Conservation (phyloP, 2,113 vertebrate species). For the Phaethon lepturus region DNA sequence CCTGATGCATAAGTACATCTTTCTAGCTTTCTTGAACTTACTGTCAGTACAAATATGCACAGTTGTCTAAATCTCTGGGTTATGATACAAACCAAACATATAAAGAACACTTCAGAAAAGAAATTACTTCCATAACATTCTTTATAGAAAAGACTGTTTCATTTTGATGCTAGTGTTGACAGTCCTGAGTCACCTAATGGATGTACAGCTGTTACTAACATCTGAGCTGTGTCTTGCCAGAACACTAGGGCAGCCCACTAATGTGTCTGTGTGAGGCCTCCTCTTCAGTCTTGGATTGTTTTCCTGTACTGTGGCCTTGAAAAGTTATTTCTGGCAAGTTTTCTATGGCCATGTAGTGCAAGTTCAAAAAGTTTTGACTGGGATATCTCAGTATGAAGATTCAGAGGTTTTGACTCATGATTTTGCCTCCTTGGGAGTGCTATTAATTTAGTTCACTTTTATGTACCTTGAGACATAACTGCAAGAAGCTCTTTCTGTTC, state of each 20-base stretch:
- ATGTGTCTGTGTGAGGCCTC: neutral
- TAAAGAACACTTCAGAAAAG: neutral
- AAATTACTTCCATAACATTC: neutral
- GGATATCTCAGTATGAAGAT: neutral
- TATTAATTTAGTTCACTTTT: neutral
- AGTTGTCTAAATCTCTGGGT: neutral
- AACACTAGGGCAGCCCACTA: neutral
- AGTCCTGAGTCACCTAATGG: constrained; percentile 3
- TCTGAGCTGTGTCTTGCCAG: neutral
- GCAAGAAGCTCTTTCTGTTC: neutral
- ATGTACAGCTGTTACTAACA: neutral
- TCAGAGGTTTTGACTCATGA: neutral
- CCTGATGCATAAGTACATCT: neutral
- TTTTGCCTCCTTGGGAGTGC: neutral
- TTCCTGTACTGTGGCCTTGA: neutral
- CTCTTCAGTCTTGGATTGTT: neutral
- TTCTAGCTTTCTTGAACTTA: neutral
- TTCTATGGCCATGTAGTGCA: neutral
- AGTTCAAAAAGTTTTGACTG: neutral
- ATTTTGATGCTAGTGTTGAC: neutral
- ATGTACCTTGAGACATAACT: neutral
- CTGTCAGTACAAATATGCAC: fast-evolving
- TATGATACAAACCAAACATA: neutral
- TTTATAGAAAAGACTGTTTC: neutral
- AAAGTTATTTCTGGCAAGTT: neutral